Conservation (phyloP, 2,113 vertebrate genomes). For the Calidris pygmaea region DNA sequence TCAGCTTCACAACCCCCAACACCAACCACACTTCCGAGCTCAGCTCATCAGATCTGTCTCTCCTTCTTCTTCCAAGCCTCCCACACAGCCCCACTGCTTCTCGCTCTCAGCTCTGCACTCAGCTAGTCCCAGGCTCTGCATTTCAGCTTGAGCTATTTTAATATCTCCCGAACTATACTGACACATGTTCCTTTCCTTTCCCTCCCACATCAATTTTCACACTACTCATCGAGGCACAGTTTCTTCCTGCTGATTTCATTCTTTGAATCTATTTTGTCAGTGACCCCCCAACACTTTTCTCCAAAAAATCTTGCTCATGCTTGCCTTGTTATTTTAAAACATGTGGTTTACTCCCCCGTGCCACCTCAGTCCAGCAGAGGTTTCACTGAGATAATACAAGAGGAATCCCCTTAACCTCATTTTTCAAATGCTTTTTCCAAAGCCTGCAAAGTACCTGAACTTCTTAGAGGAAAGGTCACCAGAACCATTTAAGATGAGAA, state of each 20-base stretch:
- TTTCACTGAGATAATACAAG: background rate
- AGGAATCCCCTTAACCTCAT: background rate
- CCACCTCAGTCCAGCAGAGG: background rate
- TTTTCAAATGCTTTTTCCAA: background rate
- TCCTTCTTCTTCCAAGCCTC: slow-evolving; percentile 26
- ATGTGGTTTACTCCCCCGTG: background rate
- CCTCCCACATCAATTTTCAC: slow-evolving; percentile 6
- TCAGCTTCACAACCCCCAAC: background rate
- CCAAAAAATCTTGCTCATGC: background rate
- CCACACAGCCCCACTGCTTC: background rate
- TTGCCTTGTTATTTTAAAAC: background rate
- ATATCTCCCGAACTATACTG: background rate
- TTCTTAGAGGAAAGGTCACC: background rate
- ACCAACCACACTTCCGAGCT: background rate
- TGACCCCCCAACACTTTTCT: background rate
- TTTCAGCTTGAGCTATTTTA: slow-evolving; percentile 27
- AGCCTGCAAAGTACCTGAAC: background rate
- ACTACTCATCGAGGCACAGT: background rate
- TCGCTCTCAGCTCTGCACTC: background rate
- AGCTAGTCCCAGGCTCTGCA: background rate
- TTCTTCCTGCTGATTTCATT: background rate
- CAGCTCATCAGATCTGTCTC: slow-evolving; percentile 13
- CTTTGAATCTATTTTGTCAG: background rate
- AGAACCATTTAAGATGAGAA: background rate
- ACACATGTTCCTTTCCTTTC: slow-evolving; percentile 24